Conservation (phyloP, 2,888 invertebrate genomes). For the Eupithecia exiguata region DNA sequence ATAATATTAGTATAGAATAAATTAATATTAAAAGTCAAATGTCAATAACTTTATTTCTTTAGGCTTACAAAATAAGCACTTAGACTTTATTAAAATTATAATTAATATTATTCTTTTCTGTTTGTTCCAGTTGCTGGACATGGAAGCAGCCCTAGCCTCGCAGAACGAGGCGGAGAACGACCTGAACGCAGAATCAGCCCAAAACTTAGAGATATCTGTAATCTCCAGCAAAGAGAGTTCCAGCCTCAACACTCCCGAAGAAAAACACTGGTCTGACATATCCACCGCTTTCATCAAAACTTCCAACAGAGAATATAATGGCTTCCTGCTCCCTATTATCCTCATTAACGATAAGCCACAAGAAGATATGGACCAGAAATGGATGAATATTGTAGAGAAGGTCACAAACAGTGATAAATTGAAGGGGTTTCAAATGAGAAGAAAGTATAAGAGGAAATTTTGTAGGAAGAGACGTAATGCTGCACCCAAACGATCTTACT, state of each 20-base stretch:
- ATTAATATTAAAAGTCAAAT: no score
- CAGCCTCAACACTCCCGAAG: slow-evolving; percentile 59
- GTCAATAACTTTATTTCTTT: no score
- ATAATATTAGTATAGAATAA: no score
- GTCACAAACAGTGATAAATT: slow-evolving; percentile 65
- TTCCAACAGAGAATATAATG: slow-evolving; percentile 52
- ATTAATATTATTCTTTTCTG: slow-evolving; percentile 1
- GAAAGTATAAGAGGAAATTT: slow-evolving; percentile 70
- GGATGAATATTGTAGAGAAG: slow-evolving; percentile 64
- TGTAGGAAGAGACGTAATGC: slow-evolving; percentile 69
- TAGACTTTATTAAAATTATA: no score
- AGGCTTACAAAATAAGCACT: no score
- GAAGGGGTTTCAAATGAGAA: slow-evolving; percentile 63
- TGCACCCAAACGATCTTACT: slow-evolving; percentile 75
- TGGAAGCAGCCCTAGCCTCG: slow-evolving; percentile 64
- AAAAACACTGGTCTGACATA: slow-evolving; percentile 58
- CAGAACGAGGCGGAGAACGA: slow-evolving; percentile 58
- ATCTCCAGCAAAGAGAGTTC: slow-evolving; percentile 61
- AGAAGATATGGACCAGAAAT: slow-evolving; percentile 74
- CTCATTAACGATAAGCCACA: slow-evolving; percentile 74
- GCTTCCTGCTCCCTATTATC: slow-evolving; percentile 66
- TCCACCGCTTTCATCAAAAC: slow-evolving; percentile 56
- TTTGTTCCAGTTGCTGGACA: slow-evolving; percentile 68
- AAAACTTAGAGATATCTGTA: slow-evolving; percentile 63
- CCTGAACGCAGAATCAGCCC: slow-evolving; percentile 56